Evolutionary conservation across 2,797 vertebrate genomes (phyloP).

Genomic region (Buceros bicornis): DNA sequence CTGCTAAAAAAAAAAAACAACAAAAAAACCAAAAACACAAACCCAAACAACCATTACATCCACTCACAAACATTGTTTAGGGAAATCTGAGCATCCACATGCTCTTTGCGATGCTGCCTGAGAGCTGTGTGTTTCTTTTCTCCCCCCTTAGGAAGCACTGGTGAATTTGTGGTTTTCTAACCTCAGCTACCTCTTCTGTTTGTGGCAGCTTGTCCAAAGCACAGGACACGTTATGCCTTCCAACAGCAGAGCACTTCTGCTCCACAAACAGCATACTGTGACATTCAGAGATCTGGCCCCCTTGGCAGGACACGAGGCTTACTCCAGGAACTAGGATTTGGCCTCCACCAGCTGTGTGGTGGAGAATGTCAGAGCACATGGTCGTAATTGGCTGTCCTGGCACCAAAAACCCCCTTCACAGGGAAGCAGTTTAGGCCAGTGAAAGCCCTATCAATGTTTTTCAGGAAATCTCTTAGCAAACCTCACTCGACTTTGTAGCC

Average conservation of each 20-base stretch:
- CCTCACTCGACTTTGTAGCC: not conserved
- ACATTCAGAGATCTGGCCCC: not conserved
- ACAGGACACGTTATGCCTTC: not conserved
- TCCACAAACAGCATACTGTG: not conserved
- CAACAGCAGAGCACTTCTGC: not conserved
- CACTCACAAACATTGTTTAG: accelerated
- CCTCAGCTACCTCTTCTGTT: not conserved
- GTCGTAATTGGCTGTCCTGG: not conserved
- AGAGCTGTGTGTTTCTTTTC: accelerated
- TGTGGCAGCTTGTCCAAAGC: not conserved
- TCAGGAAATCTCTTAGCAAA: not conserved
- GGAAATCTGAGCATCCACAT: accelerated
- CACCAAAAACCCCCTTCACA: not conserved
- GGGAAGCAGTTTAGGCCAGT: not conserved
- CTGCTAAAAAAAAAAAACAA: not conserved
- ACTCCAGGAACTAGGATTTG: not conserved
- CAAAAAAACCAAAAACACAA: not conserved
- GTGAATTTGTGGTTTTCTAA: not conserved
- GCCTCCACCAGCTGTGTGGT: not conserved
- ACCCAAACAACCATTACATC: accelerated
- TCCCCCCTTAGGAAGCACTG: not conserved
- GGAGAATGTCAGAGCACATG: accelerated
- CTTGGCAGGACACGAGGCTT: not conserved
- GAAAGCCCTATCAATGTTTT: not conserved
- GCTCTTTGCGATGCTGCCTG: not conserved